phyloP scores from a whole-genome alignment of 2,113 vertebrate species.

The Ahaetulla prasina region DNA sequence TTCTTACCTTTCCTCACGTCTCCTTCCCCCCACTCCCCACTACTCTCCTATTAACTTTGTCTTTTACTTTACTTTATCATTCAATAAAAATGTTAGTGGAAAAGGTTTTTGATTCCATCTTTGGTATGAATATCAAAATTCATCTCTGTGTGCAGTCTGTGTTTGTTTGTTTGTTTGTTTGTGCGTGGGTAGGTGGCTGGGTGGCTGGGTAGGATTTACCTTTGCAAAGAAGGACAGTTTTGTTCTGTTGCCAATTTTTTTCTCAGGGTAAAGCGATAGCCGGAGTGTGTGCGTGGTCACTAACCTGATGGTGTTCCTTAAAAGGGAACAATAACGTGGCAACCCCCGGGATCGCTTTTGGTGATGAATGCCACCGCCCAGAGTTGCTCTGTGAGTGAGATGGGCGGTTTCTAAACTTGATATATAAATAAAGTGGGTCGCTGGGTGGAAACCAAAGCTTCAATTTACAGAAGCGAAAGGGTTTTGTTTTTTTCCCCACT shows the following conservation, averaged over 20 bases:
- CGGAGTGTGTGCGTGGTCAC: accelerated
- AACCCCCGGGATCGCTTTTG: neutral
- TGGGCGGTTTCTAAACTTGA: neutral
- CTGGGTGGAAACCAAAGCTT: neutral
- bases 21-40: no score
- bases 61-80: no score
- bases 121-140: neutral
- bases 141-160: neutral
- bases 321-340: neutral
- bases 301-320: neutral
- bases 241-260: neutral
- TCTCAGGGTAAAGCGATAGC: neutral
- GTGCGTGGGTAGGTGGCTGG: no score
- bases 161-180: no score
- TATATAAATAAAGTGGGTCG: neutral
- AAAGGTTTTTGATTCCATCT: neutral
- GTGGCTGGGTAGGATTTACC: neutral
- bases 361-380: neutral
- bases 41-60: no score
- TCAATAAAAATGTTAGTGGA: neutral
- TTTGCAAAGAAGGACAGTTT: neutral
- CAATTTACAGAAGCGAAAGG: neutral
- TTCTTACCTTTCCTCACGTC: no score
- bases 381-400: neutral
- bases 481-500: neutral